Evolutionary conservation across 2,797 vertebrate species (phyloP).

Genomic region (Rhadinocentrus ornatus): DNA sequence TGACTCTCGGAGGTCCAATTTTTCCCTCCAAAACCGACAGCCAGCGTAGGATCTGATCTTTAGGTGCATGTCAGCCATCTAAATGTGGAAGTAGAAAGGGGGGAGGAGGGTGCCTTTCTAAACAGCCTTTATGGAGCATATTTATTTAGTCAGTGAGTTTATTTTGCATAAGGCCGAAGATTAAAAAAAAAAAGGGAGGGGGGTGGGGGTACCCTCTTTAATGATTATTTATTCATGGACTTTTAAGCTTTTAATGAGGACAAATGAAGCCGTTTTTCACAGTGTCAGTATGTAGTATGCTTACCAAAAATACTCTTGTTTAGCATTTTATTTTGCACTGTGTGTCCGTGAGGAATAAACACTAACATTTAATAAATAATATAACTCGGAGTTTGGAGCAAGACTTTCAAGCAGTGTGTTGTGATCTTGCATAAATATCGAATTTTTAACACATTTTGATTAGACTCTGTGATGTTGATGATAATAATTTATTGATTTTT

Average conservation of each 20-base stretch:
- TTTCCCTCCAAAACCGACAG: slow-evolving; percentile 73
- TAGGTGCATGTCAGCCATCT: slow-evolving; percentile 75
- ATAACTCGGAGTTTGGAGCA: slow-evolving; percentile 68
- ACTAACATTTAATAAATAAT: slow-evolving; percentile 80
- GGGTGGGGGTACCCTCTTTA: slow-evolving; percentile 75
- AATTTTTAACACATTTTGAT: slow-evolving; percentile 64
- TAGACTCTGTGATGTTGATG: slow-evolving; percentile 32
- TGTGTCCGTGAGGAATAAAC: slow-evolving; percentile 79
- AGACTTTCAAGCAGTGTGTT: slow-evolving; percentile 63
- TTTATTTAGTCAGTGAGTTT: slow-evolving; percentile 77
- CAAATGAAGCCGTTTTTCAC: slow-evolving; percentile 86
- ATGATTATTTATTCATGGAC: slow-evolving; percentile 88
- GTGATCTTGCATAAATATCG: slow-evolving; percentile 67
- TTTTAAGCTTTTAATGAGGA: slow-evolving; percentile 90
- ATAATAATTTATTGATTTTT: slow-evolving; percentile 63
- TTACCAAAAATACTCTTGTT: slow-evolving; percentile 85
- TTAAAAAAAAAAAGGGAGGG: slow-evolving; percentile 26
- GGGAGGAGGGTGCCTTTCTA: slow-evolving; percentile 69
- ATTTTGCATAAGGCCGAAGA: slow-evolving; percentile 77
- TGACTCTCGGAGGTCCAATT: slow-evolving; percentile 82
- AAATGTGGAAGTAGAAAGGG: slow-evolving; percentile 65
- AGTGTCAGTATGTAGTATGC: slow-evolving; percentile 84
- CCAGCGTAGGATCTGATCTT: slow-evolving; percentile 69
- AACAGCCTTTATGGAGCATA: slow-evolving; percentile 77
- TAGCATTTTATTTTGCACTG: slow-evolving; percentile 77